These are phyloP conservation scores for Nephila pilipes DNA, from an alignment of 1,140 invertebrate genomes.

Conservation along the genomic window DNA sequence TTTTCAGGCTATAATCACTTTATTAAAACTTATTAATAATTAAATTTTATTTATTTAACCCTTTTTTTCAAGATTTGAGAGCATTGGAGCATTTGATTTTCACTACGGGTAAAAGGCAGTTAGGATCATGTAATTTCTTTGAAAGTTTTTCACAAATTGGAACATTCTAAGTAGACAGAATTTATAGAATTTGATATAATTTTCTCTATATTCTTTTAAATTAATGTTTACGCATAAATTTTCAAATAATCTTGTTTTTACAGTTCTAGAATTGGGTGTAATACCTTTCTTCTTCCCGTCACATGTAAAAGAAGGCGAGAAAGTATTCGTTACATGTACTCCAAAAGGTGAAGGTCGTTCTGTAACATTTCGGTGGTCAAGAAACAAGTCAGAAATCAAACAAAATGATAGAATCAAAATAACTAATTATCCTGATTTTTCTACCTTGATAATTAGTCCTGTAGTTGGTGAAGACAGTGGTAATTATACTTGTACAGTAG, in stretches of 20 bases:
- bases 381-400: constrained; percentile 16
- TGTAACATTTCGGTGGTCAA: constrained; percentile 31
- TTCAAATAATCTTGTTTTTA: background rate
- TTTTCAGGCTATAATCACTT: no score
- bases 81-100: no score
- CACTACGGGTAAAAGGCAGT: no score
- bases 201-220: no score
- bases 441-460: constrained; percentile 52
- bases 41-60: no score
- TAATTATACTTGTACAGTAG: constrained; percentile 82
- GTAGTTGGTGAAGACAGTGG: constrained; percentile 71
- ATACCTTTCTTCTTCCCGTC: constrained; percentile 59
- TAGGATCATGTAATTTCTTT: no score
- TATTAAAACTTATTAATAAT: no score
- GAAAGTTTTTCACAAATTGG: no score
- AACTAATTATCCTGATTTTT: constrained; percentile 26
- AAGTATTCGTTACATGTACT: constrained; percentile 68
- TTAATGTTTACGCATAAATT: background rate
- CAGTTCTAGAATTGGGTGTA: constrained; percentile 10
- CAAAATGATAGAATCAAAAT: constrained; percentile 58
- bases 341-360: constrained; percentile 21
- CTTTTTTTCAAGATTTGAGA: no score
- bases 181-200: no score
- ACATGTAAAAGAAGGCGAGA: constrained; percentile 50
- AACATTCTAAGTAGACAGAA: no score